Percentiles rank a stretch among this genome's conserved stretches.
Conservation (phyloP, 2,113 vertebrate genomes). For the Anseranas semipalmata region DNA sequence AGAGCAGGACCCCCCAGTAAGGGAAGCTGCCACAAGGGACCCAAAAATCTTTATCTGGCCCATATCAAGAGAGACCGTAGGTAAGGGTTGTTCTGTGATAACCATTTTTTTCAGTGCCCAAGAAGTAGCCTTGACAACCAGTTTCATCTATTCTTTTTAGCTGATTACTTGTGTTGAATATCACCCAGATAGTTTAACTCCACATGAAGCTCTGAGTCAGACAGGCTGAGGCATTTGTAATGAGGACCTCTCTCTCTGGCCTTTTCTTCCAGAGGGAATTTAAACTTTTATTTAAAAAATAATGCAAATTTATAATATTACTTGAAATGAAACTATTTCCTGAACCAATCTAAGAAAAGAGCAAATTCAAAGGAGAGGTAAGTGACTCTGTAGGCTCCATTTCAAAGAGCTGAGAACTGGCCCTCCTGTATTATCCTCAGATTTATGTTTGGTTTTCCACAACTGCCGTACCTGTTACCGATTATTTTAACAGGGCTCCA, state of each 20-base stretch:
- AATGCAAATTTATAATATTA: background rate
- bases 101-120: background rate
- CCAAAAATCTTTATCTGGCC: background rate
- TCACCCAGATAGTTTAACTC: background rate
- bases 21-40: background rate
- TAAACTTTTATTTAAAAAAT: background rate
- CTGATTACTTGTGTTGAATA: background rate
- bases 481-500: slow-evolving; percentile 2
- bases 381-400: background rate
- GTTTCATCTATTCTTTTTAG: background rate
- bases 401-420: background rate
- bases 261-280: background rate
- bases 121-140: background rate
- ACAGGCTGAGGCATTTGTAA: background rate
- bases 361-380: background rate
- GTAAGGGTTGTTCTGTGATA: background rate
- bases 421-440: background rate
- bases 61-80: background rate
- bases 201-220: background rate
- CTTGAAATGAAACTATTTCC: background rate
- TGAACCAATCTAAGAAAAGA: background rate
- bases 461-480: background rate
- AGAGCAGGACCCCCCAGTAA: background rate
- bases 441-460: background rate
- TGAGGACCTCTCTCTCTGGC: background rate